Evolutionary conservation across 2,113 vertebrate genomes (phyloP).

Genomic region (Thymallus thymallus): DNA sequence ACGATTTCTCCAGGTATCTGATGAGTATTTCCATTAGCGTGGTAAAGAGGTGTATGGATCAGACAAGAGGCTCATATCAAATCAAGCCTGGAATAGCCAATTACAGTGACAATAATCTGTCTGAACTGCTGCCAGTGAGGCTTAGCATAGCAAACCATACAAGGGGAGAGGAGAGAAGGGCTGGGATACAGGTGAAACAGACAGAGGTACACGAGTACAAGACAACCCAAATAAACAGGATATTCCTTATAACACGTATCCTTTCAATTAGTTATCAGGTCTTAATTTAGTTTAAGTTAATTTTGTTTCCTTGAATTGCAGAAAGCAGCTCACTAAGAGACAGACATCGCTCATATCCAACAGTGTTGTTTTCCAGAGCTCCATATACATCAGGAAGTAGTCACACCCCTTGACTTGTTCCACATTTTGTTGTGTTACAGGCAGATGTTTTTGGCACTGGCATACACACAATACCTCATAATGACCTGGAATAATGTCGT

Average conservation of each 20-base stretch:
- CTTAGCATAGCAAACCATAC: slow-evolving; percentile 53
- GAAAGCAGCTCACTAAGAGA: too few species aligned
- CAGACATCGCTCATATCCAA: not conserved
- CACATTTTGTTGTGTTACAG: too few species aligned
- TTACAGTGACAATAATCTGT: slow-evolving; percentile 74
- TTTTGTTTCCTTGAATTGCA: too few species aligned
- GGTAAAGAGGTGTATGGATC: slow-evolving; percentile 67
- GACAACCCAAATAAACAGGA: not conserved
- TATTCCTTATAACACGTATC: too few species aligned
- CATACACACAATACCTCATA: too few species aligned
- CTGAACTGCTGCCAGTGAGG: slow-evolving; percentile 63
- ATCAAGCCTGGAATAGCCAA: slow-evolving; percentile 71
- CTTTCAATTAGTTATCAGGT: too few species aligned
- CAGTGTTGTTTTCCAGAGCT: not conserved
- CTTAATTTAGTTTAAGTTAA: too few species aligned
- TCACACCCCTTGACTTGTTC: too few species aligned
- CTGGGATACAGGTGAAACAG: slow-evolving; percentile 1
- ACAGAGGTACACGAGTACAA: not conserved
- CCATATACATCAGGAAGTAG: too few species aligned
- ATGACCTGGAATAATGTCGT: too few species aligned
- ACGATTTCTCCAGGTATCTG: slow-evolving; percentile 49
- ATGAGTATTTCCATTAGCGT: slow-evolving; percentile 64
- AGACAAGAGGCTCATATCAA: slow-evolving; percentile 70
- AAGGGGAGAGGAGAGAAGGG: slow-evolving; percentile 11
- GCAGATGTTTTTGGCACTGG: too few species aligned